Conservation (phyloP, 2,888 invertebrate species). For the Onthophagus sagittarius region DNA sequence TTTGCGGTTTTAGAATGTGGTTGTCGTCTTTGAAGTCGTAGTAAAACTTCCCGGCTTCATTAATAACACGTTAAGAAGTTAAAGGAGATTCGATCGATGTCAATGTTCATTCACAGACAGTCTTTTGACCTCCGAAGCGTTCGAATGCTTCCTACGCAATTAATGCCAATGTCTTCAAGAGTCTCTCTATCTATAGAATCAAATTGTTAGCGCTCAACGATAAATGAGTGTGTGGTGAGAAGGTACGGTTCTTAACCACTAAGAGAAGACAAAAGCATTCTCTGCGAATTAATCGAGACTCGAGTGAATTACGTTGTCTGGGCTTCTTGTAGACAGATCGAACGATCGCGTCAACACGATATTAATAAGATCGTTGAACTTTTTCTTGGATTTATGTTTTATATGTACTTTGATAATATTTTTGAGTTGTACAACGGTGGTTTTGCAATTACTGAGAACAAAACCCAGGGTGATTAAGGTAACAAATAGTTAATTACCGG, state of each 20-base stretch:
- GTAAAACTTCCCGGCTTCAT: background rate
- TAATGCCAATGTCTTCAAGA: background rate
- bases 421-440: background rate
- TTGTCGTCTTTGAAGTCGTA: background rate
- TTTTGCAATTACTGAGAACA: background rate
- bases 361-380: background rate
- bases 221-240: background rate
- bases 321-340: background rate
- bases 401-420: no score
- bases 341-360: background rate
- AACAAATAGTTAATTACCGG: background rate
- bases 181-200: background rate
- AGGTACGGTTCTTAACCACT: background rate
- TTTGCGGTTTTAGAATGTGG: background rate
- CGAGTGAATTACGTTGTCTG: background rate
- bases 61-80: background rate
- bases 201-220: background rate
- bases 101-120: background rate
- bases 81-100: background rate
- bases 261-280: background rate
- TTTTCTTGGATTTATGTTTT: background rate
- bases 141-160: background rate
- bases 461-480: background rate
- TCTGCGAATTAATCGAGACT: background rate
- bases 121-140: background rate